Evolutionary conservation across 2,888 invertebrate species (phyloP), one percentile per base, ranked within the genome.

Genomic region (Tetramorium bicarinatum): DNA sequence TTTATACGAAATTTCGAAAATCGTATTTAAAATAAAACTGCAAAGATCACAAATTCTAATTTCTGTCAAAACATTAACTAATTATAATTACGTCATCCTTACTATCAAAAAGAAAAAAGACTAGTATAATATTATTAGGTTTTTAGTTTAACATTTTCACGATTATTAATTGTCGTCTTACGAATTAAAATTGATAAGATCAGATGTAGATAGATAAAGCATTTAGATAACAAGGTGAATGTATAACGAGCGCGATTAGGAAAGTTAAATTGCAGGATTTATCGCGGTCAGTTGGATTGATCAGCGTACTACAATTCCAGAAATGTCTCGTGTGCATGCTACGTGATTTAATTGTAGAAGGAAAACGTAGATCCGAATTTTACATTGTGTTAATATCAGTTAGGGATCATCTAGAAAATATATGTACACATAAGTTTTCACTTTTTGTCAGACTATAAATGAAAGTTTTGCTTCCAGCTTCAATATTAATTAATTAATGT

Each of bases 301-400:
- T 83, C 18, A 66, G 79, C 75, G 56, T 59, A 18, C 25, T n/a
- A 25, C 79, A 87, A 85, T 71, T 82, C 66, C 67, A 47, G 66
- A 59, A 66, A 82, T 67, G 29, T 25, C 44, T 86, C 80, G 77
- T 75, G 66, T 75, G 67, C 49, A 54, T 75, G 34, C 47, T 59
- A 59, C 34, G 59, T 34, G 21, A 79, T 38, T 84, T 82, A 79
- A 82, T 85, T 85, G 77, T 59, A 66, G 15, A 18, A 21, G 7
- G 18, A 21, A 54, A 21, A 21, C 4, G n/a, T 44, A 18, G 1
- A 29, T 34, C 25, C 15, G 38, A 34, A 21, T 18, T 47, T 38
- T 77, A 4, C 4, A 34, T 34, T 34, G 29, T 34, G 52, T 8
- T 38, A 44, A 29, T 7, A 25, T 64, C 34, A 44, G 59, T 47